Base-by-base conservation (phyloP, 2,888 invertebrate species). In the Leptogaster cylindrica region DNA sequence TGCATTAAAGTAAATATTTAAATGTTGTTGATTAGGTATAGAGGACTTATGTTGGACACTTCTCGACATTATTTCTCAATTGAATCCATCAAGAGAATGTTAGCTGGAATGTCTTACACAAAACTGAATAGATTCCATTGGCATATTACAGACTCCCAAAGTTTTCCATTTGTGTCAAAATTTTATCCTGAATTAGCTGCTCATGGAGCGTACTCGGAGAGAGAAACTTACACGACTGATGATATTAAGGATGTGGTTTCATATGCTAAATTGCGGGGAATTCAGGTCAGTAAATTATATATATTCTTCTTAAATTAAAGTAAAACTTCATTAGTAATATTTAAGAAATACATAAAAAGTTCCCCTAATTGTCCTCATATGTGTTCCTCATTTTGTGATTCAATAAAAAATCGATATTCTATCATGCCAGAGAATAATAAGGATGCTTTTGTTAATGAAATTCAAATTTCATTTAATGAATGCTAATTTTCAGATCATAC, bases 51-150 rank as follows among this genome's bases (percentile, higher is more conserved):
- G 80, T 81, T 97, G 58, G 97, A 97, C 77, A 95, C 97, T 0
- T 90, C 95, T 0, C 84, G 97, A 18, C 95, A 97, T 79, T 97
- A 88, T 79, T 89, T 97, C 76, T 88, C 91, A 0, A 83, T 92
- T 2, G 84, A 83, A 7, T 85, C 88, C 58, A 83, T 92, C 36
- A 86, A 89, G 73, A 84, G 89, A 8, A 89, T 92, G 7, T 82
- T 97, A 75, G 89, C 92, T 68, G 95, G 91, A 2, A 95, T 97
- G 96, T 88, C 91, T 0, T 88, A 92, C 48, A 88, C 89, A 74
- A 97, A 97, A 80, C 79, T 96, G 71, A 97, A 97, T 81, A 92
- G 93, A 2, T 91, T 97, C 76, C 96, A 97, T 76, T 96, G 96
- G 96, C 92, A 93, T 76, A 84, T 92, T 27, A 89, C 89, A 3